phyloP scores from a whole-genome alignment of 2,113 vertebrate genomes.

The Sula dactylatra region DNA sequence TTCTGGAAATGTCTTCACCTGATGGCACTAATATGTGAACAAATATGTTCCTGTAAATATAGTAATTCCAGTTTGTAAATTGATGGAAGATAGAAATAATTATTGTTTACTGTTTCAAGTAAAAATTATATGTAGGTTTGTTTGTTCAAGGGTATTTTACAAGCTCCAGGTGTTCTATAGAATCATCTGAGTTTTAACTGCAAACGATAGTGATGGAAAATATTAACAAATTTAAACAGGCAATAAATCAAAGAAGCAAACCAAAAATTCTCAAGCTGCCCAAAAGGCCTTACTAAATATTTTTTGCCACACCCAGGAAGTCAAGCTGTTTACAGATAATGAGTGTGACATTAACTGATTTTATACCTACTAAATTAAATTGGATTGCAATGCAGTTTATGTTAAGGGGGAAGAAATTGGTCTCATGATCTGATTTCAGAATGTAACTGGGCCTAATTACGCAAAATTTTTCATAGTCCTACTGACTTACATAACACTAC shows the following conservation, averaged over 20 bases:
- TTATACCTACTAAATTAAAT: background rate
- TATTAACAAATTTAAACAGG: background rate
- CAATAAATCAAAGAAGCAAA: background rate
- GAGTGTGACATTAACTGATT: background rate
- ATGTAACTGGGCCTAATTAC: background rate
- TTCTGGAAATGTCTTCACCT: background rate
- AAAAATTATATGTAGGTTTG: rapidly evolving
- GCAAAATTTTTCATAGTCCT: background rate
- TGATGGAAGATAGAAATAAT: background rate
- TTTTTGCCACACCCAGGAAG: background rate
- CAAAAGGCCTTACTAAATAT: background rate
- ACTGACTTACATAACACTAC: background rate
- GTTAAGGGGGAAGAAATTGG: background rate
- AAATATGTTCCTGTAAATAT: background rate
- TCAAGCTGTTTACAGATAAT: background rate
- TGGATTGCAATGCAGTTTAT: background rate
- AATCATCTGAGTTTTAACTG: background rate
- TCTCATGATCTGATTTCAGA: background rate
- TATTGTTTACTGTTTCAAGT: background rate
- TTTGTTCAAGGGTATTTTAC: background rate
- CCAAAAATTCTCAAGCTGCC: background rate
- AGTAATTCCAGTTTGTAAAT: background rate
- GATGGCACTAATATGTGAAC: background rate
- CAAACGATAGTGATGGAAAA: background rate
- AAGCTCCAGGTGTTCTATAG: background rate